phyloP scores from a whole-genome alignment of 1,140 invertebrate species.

The Trachelipus rathkii region DNA sequence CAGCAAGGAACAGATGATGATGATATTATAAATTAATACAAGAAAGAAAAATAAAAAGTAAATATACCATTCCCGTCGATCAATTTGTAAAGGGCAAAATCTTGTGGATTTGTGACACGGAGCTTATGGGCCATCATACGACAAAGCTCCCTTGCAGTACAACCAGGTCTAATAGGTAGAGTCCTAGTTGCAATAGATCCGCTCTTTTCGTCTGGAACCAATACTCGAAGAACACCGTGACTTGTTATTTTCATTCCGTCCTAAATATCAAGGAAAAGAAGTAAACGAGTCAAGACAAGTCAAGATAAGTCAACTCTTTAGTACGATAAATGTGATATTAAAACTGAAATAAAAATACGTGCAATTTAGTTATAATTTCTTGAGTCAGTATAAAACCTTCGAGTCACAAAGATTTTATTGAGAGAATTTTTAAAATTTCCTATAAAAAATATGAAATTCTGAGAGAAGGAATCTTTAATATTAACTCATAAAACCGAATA shows the following conservation, averaged over 20 bases:
- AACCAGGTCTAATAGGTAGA: conserved; percentile 82
- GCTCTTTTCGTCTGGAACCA: conserved; percentile 85
- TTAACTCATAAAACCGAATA: too few relatives aligned
- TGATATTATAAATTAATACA: background rate
- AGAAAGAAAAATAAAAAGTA: background rate
- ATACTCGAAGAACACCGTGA: conserved; percentile 69
- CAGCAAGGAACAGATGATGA: background rate
- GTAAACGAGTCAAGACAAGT: too few relatives aligned
- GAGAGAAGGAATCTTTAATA: too few relatives aligned
- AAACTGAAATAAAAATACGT: too few relatives aligned
- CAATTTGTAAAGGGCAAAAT: conserved; percentile 88
- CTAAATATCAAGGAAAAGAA: conserved; percentile 5
- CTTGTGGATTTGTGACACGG: conserved; percentile 89
- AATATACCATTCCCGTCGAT: conserved; percentile 66
- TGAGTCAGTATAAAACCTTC: too few relatives aligned
- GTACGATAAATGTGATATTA: too few relatives aligned
- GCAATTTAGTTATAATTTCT: too few relatives aligned
- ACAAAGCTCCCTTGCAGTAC: conserved; percentile 85
- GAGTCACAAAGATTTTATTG: too few relatives aligned
- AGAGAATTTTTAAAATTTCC: too few relatives aligned
- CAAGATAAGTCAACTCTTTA: too few relatives aligned
- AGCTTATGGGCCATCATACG: conserved; percentile 88
- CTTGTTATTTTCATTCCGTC: conserved; percentile 37
- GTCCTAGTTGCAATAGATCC: conserved; percentile 86
- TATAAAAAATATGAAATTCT: too few relatives aligned